Base-by-base conservation (phyloP, 2,888 invertebrate genomes). In the Rotaria sp. region DNA sequence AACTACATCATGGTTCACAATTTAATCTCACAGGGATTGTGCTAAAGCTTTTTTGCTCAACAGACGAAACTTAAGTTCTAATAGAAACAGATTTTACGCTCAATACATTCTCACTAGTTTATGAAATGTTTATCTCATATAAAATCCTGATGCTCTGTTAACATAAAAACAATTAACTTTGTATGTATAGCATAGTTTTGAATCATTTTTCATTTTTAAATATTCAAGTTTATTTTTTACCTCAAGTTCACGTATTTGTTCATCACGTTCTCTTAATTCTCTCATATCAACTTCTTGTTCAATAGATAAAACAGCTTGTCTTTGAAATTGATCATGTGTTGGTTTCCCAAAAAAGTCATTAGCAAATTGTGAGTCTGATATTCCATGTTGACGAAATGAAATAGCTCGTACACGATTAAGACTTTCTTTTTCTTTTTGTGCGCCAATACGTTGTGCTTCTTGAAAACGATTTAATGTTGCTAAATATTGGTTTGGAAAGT, bases 241-340 rank as follows among this genome's bases (percentile, higher is more conserved):
- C 94, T 97, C 97, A 38, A 97, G 93, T 91, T 96, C 94, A 88
- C 94, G 93, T 88, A 97, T 95, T 88, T 95, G 95, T 88, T 94
- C 94, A 92, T 97, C 97, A 89, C 96, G 94, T 90, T 96, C 95
- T 90, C 95, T 94, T 38, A 97, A 92, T 89, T 94, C 94, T 88
- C 94, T 93, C 87, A 97, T 91, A 90, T 96, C 95, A 85, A 94
- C 93, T 90, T 96, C 96, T 88, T 95, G 94, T 91, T 96, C 95
- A 91, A 94, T 90, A 88, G 92, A 91, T 87, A 92, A 90, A 88
- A 94, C 94, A 84, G 94, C 92, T 90, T 95, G 94, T 87, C 93
- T 93, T 88, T 93, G 93, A 24, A 45, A 1, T 35, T n/a, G 84
- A 84, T 38, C 35, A 35, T 38, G 26, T 38, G 38, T 35, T 21